Conservation (phyloP, 2,113 vertebrate species). For the Delphinapterus leucas region DNA sequence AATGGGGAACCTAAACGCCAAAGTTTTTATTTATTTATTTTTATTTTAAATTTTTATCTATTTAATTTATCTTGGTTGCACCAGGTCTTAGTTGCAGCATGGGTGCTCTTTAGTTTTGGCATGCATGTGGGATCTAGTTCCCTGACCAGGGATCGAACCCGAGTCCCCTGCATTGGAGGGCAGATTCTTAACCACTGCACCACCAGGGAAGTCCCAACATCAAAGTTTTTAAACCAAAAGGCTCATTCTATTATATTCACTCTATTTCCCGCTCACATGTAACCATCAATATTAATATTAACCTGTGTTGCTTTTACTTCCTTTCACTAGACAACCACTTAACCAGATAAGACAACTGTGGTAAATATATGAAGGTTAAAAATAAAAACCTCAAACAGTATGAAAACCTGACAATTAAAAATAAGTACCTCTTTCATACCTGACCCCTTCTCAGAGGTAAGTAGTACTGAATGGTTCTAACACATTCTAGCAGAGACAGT, state of each 20-base stretch:
- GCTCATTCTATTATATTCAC: neutral
- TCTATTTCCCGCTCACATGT: neutral
- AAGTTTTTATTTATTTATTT: neutral
- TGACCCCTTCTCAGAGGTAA: neutral
- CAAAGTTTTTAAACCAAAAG: slow-evolving; percentile 1
- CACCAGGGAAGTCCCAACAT: neutral
- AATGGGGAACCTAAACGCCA: neutral
- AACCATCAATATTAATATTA: slow-evolving; percentile 1
- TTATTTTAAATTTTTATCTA: too few species aligned
- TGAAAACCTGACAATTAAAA: slow-evolving; percentile 2
- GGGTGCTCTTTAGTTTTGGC: too few species aligned
- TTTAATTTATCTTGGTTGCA: too few species aligned
- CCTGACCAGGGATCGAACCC: too few species aligned
- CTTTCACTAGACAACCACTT: neutral
- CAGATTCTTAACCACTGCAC: too few species aligned
- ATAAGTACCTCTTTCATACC: neutral
- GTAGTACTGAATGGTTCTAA: neutral
- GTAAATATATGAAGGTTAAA: neutral
- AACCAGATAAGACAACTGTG: neutral
- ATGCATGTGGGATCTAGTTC: too few species aligned
- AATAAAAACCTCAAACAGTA: neutral
- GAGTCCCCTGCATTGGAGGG: too few species aligned
- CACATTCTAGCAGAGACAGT: neutral
- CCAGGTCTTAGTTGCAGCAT: too few species aligned
- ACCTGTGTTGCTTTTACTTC: neutral